A percentile compares a stretch with the other conserved stretches of the same genome.
phyloP scores from a whole-genome alignment of 2,888 invertebrate genomes.

The Schizotus pectinicornis region DNA sequence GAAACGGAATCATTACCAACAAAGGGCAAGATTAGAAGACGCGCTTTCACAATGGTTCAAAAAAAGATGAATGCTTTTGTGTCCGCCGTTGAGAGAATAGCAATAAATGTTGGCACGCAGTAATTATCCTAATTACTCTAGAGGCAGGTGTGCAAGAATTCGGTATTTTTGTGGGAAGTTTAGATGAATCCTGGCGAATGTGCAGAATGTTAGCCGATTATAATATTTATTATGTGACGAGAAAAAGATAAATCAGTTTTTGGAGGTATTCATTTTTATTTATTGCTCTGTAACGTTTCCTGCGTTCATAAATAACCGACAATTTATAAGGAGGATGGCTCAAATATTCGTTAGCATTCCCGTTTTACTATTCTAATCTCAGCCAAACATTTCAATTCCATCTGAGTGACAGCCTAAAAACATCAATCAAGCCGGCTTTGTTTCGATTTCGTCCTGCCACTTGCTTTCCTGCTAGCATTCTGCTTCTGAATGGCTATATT shows the following conservation, averaged over 20 bases:
- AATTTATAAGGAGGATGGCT: slow-evolving; percentile 7
- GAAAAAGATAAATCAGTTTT: slow-evolving; percentile 3
- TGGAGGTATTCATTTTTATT: slow-evolving; percentile 1
- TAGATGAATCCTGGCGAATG: not conserved
- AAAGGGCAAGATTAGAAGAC: slow-evolving; percentile 24
- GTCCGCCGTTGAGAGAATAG: slow-evolving; percentile 3
- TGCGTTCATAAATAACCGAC: slow-evolving; percentile 10
- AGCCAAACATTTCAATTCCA: slow-evolving; percentile 22
- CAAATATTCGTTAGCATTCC: slow-evolving; percentile 8
- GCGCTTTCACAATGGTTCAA: slow-evolving; percentile 2
- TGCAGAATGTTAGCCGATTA: slow-evolving; percentile 9
- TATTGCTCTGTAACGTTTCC: not conserved
- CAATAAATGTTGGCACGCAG: not conserved
- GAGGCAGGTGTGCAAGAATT: too few relatives aligned
- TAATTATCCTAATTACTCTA: too few relatives aligned
- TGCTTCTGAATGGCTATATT: not conserved
- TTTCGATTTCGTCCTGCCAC: slow-evolving; percentile 17
- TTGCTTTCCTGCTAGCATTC: slow-evolving; percentile 3
- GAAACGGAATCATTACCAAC: slow-evolving; percentile 31
- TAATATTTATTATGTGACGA: slow-evolving; percentile 10
- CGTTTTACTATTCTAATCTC: slow-evolving; percentile 27
- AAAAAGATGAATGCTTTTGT: slow-evolving; percentile 19
- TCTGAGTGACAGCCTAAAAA: slow-evolving; percentile 21
- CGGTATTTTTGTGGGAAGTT: not conserved
- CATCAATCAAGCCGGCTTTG: slow-evolving; percentile 27